Evolutionary conservation across 2,797 vertebrate genomes (phyloP), one percentile per base, ranked within the genome.

Genomic region (Coregonus sp.): DNA sequence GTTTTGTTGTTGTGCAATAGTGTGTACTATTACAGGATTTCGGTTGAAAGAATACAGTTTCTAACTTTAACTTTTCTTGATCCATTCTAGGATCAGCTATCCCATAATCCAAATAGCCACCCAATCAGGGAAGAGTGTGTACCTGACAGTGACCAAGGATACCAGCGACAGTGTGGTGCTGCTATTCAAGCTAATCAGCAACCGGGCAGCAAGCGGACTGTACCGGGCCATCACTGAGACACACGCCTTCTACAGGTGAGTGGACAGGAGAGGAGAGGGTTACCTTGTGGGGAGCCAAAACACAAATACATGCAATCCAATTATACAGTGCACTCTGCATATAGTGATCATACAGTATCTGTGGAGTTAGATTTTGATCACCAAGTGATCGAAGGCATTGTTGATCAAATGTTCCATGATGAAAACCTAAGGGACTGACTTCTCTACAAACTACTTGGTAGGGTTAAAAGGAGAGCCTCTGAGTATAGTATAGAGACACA

Each of bases 31-130:
- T 59, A 59, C 18, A n/a, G n/a, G 14, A 72, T 51, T 51, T 40
- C 3, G 3, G 14, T 31, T 20, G 12, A 51, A 51, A 11, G n/a
- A 50, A 47, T 63, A 29, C 0, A 1, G 1, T 20, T 15, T 31
- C 67, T 20, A 20, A 31, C 33, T 29, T 7, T 25, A 2, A 67
- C 16, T 25, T 71, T 25, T 63, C 59, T 72, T 51, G 52, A 25
- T 59, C 6, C 20, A 0, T 78, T 79, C 12, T 73, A 99, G 98
- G 88, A 95, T 99, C 78, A 96, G 96, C 67, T 99, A 99, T 83
- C 97, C 98, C 29, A 92, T 99, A 85, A 97, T 99, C 80, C 98
- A 99, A 88, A 99, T 99, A 85, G 98, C 98, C 86, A 99, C 98
- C 4, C 98, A 99, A 84, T 99, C 98, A 0, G 97, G 97, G 67